These are phyloP conservation scores for Zygothrica quintamaculata DNA, from an alignment of 2,888 invertebrate species.

Conservation along the genomic window DNA sequence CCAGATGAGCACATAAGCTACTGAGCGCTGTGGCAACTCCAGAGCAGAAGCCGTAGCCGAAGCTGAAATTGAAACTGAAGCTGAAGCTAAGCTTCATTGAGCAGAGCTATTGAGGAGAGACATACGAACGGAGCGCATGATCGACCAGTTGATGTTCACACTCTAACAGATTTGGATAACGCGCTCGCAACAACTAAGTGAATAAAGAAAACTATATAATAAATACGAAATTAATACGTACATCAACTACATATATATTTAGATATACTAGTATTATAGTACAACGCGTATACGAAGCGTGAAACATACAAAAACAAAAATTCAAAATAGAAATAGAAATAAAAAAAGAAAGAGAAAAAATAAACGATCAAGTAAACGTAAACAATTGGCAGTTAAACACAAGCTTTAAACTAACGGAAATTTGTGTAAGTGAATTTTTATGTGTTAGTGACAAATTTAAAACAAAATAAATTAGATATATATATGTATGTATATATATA, in stretches of 20 bases:
- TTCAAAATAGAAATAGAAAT: slow-evolving; percentile 4
- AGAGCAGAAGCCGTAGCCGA: slow-evolving; percentile 53
- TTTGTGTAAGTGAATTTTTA: slow-evolving; percentile 55
- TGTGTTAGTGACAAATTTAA: slow-evolving; percentile 45
- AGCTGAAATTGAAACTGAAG: too few species aligned
- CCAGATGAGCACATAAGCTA: slow-evolving; percentile 47
- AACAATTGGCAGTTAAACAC: slow-evolving; percentile 62
- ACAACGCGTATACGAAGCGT: slow-evolving; percentile 76
- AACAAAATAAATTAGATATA: slow-evolving; percentile 38
- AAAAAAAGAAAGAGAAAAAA: slow-evolving; percentile 21
- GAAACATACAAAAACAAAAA: slow-evolving; percentile 43
- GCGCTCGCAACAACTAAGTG: slow-evolving; percentile 47
- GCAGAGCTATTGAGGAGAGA: slow-evolving; percentile 54
- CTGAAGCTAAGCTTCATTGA: slow-evolving; percentile 73
- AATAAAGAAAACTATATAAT: slow-evolving; percentile 33
- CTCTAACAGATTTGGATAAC: slow-evolving; percentile 78
- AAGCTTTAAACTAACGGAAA: slow-evolving; percentile 63
- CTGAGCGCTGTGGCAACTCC: slow-evolving; percentile 64
- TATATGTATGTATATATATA: too few species aligned
- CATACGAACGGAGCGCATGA: slow-evolving; percentile 53
- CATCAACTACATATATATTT: slow-evolving; percentile 26
- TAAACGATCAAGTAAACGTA: slow-evolving; percentile 59
- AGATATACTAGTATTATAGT: slow-evolving; percentile 16
- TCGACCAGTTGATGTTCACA: slow-evolving; percentile 73
- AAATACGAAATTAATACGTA: slow-evolving; percentile 19